Conservation (phyloP, 2,797 vertebrate species). For the Lates japonicus region DNA sequence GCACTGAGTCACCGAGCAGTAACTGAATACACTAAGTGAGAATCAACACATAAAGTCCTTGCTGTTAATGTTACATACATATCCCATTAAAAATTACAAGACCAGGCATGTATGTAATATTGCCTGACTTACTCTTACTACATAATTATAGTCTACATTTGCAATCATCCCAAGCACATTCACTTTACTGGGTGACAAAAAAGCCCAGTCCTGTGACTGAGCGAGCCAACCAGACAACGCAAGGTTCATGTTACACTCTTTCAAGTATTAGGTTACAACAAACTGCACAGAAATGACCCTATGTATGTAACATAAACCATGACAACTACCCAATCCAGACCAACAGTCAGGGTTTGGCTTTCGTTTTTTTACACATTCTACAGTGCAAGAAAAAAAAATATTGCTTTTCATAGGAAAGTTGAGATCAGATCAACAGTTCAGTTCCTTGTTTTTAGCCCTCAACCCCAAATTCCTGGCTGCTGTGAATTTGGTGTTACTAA, state of each 20-base stretch:
- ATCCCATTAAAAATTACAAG: conserved; percentile 1
- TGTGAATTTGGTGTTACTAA: conserved; percentile 7
- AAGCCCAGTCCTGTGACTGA: conserved; percentile 22
- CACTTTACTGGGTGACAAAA: conserved; percentile 35
- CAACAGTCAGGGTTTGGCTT: not conserved
- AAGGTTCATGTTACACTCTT: conserved; percentile 59
- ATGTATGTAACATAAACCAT: conserved; percentile 36
- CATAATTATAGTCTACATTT: conserved; percentile 20
- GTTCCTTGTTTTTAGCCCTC: not conserved
- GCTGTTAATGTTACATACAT: not conserved
- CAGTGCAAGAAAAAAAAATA: not conserved
- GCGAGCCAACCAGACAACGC: conserved; percentile 43
- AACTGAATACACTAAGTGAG: not conserved
- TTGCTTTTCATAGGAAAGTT: not conserved
- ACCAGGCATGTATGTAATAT: not conserved
- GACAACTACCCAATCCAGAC: conserved; percentile 18
- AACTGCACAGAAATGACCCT: conserved; percentile 18
- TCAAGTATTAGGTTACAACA: conserved; percentile 42
- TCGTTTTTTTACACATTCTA: conserved; percentile 1
- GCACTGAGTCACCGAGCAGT: not conserved
- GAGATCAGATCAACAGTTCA: not conserved
- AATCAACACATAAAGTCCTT: not conserved
- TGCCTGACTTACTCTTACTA: not conserved
- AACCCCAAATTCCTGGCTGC: not conserved
- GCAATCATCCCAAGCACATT: conserved; percentile 12